Percentiles rank a stretch among this genome's conserved stretches.
These are phyloP conservation scores for Hypercompe scribonia DNA, from an alignment of 2,888 invertebrate genomes.

Conservation along the genomic window DNA sequence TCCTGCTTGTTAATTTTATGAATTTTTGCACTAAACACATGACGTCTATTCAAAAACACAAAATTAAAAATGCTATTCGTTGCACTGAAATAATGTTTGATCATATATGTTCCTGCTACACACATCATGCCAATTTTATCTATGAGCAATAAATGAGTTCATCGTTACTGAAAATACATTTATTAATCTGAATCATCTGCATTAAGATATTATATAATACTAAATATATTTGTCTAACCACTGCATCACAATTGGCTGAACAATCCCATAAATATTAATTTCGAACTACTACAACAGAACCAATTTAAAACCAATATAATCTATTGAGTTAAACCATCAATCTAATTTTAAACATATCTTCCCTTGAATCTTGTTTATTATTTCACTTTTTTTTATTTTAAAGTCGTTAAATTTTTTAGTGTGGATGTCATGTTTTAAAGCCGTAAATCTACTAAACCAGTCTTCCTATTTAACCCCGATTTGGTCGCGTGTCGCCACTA, in stretches of 20 bases:
- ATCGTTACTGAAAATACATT: slow-evolving; percentile 48
- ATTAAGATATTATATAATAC: slow-evolving; percentile 23
- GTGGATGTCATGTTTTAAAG: slow-evolving; percentile 43
- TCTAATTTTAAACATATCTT: slow-evolving; percentile 17
- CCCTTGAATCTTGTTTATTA: slow-evolving; percentile 15
- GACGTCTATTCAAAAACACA: slow-evolving; percentile 28
- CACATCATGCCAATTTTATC: slow-evolving; percentile 52
- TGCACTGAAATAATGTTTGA: slow-evolving; percentile 38
- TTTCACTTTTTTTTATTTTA: slow-evolving; percentile 28
- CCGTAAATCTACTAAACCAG: slow-evolving; percentile 60
- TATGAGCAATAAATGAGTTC: slow-evolving; percentile 56
- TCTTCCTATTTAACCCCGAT: slow-evolving; percentile 62
- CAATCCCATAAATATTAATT: neutral
- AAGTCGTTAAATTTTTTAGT: slow-evolving; percentile 43
- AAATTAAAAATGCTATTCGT: slow-evolving; percentile 45
- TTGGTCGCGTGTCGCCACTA: slow-evolving; percentile 71
- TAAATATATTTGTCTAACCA: slow-evolving; percentile 10
- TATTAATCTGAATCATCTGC: slow-evolving; percentile 44
- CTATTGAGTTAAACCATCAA: slow-evolving; percentile 16
- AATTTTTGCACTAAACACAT: slow-evolving; percentile 4
- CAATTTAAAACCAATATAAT: slow-evolving; percentile 19
- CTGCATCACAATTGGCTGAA: slow-evolving; percentile 1
- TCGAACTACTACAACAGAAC: slow-evolving; percentile 9
- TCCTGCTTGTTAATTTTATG: neutral
- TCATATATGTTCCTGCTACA: slow-evolving; percentile 33